Base-by-base conservation (phyloP, 1,140 invertebrate species). In the Trichonephila inaurata region DNA sequence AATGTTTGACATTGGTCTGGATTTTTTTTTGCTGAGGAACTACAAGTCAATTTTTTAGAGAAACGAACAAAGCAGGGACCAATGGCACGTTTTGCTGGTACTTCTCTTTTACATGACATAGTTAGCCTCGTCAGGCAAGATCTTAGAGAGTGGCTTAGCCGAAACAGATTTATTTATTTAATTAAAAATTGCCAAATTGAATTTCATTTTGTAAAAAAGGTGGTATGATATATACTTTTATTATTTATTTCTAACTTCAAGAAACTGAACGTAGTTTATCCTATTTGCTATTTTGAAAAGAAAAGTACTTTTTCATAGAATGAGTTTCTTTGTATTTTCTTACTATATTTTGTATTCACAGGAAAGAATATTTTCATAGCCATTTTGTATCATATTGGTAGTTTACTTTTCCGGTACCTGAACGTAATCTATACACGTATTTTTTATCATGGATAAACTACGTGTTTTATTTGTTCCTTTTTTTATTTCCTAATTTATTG, bases 351-450 rank as follows among this genome's bases (percentile, higher is more conserved):
- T 77, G 28, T 77, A 77, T 77, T 77, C 28, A 77, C 69, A 77
- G 69, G 28, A 77, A 77, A 77, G 69, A 77, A 77, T 77, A 77
- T 77, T 77, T 77, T 77, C 69, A 77, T 77, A 77, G 69, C 69
- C 69, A 77, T 77, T 77, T 77, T 77, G 69, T 77, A 77, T 77
- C 69, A 77, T 28, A 77, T 77, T 77, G 69, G 69, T 77, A 77
- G 69, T 77, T 77, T 77, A 77, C 69, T 77, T 77, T 77, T 77
- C 28, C 69, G 69, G 69, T 77, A 77, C 69, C 69, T 77, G 69
- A 77, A 28, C 69, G 28, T 77, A 77, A 28, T 77, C 24, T 77
- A 77, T 40, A 77, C 28, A 77, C 69, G 12, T 69, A 21, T 77
- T 33, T 69, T 77, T 77, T 77, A 77, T 77, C 69, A 24, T 16